phyloP scores from a whole-genome alignment of 2,888 invertebrate genomes.

The Sipha maydis region DNA sequence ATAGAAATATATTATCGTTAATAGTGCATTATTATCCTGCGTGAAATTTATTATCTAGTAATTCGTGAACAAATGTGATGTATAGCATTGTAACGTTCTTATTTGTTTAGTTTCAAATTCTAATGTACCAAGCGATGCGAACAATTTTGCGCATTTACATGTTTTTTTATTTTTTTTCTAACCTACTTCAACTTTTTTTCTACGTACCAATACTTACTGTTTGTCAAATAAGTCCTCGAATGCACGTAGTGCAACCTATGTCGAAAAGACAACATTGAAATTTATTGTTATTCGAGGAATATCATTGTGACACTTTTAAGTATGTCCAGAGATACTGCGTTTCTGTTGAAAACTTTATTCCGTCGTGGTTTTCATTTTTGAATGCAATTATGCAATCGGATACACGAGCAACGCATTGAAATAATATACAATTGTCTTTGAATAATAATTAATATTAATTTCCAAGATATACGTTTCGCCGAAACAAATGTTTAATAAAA shows the following conservation, averaged over 20 bases:
- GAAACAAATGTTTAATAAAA: background rate
- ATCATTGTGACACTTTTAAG: background rate
- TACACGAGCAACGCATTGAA: no score
- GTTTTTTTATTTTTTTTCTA: background rate
- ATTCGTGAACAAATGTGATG: background rate
- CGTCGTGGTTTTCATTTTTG: no score
- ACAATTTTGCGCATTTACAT: background rate
- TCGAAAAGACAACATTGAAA: background rate
- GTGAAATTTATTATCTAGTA: background rate
- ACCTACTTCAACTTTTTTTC: background rate
- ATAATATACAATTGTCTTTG: no score
- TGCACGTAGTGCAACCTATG: background rate
- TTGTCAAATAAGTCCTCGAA: background rate
- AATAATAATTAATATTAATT: no score
- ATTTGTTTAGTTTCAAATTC: background rate
- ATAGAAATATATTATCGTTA: background rate
- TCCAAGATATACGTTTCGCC: no score
- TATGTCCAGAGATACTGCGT: background rate
- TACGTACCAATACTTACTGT: background rate
- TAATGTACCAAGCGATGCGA: background rate
- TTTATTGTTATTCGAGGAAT: conserved; percentile 1
- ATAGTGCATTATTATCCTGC: background rate
- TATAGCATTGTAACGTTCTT: background rate
- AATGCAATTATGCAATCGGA: no score
- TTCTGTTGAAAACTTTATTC: no score